phyloP scores from a whole-genome alignment of 2,797 vertebrate species.

The Xyrichtys novacula region DNA sequence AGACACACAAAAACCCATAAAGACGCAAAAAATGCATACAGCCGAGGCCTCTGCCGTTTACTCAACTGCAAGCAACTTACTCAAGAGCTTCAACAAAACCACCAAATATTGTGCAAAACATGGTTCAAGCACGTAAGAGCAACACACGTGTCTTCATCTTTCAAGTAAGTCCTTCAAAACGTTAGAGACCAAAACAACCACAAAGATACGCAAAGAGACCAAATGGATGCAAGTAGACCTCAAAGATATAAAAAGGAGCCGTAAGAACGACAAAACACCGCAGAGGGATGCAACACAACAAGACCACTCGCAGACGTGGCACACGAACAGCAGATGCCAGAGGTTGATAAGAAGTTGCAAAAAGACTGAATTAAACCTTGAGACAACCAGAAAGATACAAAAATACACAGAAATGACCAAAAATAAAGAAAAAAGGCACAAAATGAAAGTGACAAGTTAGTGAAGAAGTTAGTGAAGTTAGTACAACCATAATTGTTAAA shows the following conservation, averaged over 20 bases:
- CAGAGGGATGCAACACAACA: not conserved
- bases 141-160: not conserved
- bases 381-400: not conserved
- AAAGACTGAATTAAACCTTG: not conserved
- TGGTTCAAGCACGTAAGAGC: not conserved
- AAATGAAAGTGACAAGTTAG: too few relatives aligned
- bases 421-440: not conserved
- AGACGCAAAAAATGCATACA: not conserved
- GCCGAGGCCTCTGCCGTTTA: slow-evolving; percentile 11
- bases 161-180: too few relatives aligned
- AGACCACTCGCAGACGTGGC: not conserved
- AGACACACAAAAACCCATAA: not conserved
- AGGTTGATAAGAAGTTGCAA: not conserved
- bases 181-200: not conserved
- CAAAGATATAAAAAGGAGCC: not conserved
- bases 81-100: slow-evolving; percentile 12
- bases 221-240: not conserved
- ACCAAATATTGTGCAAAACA: slow-evolving; percentile 11
- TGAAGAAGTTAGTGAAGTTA: too few relatives aligned
- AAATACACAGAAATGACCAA: not conserved
- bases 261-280: not conserved
- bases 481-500: too few relatives aligned
- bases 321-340: not conserved
- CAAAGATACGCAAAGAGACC: slow-evolving; percentile 1
- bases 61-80: slow-evolving; percentile 15